Percentiles rank a stretch among this genome's conserved stretches.
Conservation (phyloP, 1,140 invertebrate species). For the Drosophila nebulosa region DNA sequence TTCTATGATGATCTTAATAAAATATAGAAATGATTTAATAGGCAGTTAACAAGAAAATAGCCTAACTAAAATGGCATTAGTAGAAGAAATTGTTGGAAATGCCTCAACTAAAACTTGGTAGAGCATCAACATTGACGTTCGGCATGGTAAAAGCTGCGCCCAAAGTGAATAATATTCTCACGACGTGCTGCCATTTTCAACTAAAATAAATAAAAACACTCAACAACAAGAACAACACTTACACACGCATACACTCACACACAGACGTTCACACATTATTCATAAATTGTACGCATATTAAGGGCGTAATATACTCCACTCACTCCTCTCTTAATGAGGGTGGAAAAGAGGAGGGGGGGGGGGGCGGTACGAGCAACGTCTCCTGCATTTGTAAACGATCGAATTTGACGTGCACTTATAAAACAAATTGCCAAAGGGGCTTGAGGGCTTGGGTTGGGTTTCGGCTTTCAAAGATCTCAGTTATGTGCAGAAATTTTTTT, state of each 20-base stretch:
- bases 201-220: conserved; percentile 68
- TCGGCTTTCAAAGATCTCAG: not conserved
- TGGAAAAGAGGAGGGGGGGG: not conserved
- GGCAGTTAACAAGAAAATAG: no score
- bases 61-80: no score
- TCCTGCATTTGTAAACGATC: conserved; percentile 62
- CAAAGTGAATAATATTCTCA: conserved; percentile 70
- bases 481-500: conserved; percentile 59
- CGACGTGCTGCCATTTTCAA: conserved; percentile 72
- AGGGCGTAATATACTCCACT: not conserved
- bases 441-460: no score
- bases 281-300: conserved; percentile 60
- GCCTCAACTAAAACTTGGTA: conserved; percentile 11
- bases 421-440: conserved; percentile 51
- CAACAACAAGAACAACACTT: conserved; percentile 2
- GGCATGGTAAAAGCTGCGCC: conserved; percentile 48
- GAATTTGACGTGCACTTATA: conserved; percentile 71
- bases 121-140: conserved; percentile 22
- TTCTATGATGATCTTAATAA: no score
- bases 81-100: no score
- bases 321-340: not conserved
- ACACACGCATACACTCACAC: not conserved
- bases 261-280: conserved; percentile 47
- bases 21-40: no score
- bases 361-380: conserved; percentile 8